A percentile compares a stretch with the other conserved stretches of the same genome.
phyloP scores from a whole-genome alignment of 2,797 vertebrate species.

The Notoglanidium macrostoma region DNA sequence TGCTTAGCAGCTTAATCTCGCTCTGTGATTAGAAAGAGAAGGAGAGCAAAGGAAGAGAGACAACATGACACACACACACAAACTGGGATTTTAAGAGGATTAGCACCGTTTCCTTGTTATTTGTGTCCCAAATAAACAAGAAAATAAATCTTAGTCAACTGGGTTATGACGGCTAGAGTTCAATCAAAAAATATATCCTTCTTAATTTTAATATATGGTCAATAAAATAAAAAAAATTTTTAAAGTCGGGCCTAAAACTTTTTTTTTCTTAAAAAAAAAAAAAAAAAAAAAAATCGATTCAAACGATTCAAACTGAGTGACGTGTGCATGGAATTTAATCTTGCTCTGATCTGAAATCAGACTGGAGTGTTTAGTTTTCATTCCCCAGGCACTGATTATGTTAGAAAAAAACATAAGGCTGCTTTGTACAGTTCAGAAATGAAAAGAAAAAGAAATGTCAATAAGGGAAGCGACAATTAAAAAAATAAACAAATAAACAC shows the following conservation, averaged over 20 bases:
- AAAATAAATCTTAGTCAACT: not conserved
- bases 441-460: too few species aligned
- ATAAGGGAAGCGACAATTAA: not conserved
- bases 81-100: conserved; percentile 19
- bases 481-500: not conserved
- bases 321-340: not conserved
- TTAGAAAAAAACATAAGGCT: not conserved
- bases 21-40: conserved; percentile 71
- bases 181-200: not conserved
- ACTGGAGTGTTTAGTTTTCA: too few species aligned
- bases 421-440: not conserved
- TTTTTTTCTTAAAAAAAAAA: not conserved
- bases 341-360: not conserved
- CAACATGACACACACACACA: not conserved
- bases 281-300: not conserved
- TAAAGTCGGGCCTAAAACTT: not conserved
- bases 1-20: conserved; percentile 83
- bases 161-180: not conserved
- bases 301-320: not conserved
- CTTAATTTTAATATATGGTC: not conserved
- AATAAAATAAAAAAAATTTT: not conserved
- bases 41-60: not conserved
- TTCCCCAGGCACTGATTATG: not conserved
- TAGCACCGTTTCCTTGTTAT: not conserved
- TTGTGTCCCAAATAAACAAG: conserved; percentile 29